phyloP scores from a whole-genome alignment of 1,140 invertebrate species.

The Drosophila pachea region DNA sequence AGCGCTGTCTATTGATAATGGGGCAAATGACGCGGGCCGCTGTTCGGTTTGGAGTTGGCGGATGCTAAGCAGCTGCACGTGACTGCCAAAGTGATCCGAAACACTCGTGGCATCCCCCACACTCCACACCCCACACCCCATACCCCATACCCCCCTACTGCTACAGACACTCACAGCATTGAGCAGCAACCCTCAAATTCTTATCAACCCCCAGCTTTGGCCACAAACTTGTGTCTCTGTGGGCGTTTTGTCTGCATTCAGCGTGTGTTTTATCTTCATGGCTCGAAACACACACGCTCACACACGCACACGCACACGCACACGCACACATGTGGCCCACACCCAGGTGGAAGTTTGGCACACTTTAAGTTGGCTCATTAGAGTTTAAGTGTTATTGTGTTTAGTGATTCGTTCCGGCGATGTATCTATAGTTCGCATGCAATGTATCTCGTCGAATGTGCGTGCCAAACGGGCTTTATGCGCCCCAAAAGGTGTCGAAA shows the following conservation, averaged over 20 bases:
- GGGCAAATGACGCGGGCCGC: conserved; percentile 51
- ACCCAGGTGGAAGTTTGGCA: conserved; percentile 52
- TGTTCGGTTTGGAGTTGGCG: conserved; percentile 35
- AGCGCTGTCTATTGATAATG: conserved; percentile 55
- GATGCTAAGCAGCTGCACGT: conserved; percentile 75
- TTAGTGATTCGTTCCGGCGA: conserved; percentile 12
- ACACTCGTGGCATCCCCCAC: too few species aligned
- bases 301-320: neutral
- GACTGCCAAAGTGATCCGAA: conserved; percentile 57
- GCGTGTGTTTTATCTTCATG: conserved; percentile 66
- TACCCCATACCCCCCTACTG: neutral
- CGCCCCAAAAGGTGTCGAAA: conserved; percentile 58
- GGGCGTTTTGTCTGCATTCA: conserved; percentile 41
- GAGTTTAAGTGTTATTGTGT: conserved; percentile 52
- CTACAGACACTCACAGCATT: neutral
- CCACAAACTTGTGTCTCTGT: conserved; percentile 40
- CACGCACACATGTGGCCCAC: conserved; percentile 20
- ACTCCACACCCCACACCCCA: too few species aligned
- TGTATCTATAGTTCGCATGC: conserved; percentile 19
- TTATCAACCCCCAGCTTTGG: conserved; percentile 19
- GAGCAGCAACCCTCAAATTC: conserved; percentile 21
- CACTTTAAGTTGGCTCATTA: conserved; percentile 66
- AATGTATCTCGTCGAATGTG: conserved; percentile 36
- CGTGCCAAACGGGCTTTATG: conserved; percentile 59
- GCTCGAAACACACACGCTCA: conserved; percentile 57